phyloP scores from a whole-genome alignment of 1,140 invertebrate species.

The Drosophila pallidifrons region DNA sequence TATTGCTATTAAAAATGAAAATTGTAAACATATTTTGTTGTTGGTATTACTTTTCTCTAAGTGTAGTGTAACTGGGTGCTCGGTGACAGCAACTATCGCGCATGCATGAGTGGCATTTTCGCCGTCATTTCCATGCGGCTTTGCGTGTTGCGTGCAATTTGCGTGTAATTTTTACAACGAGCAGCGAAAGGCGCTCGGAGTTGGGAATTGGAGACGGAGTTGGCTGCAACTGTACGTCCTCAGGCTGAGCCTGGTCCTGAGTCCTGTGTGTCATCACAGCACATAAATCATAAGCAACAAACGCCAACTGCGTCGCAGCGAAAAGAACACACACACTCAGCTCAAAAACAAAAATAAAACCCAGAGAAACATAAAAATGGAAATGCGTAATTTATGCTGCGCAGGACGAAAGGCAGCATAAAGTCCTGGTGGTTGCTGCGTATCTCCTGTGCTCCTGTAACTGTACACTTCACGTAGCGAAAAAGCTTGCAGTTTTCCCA shows the following conservation, averaged over 20 bases:
- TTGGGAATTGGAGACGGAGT: background rate
- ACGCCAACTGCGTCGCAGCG: constrained; percentile 70
- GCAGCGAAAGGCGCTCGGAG: no score
- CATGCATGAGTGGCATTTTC: constrained; percentile 75
- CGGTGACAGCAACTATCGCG: constrained; percentile 70
- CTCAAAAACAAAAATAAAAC: background rate
- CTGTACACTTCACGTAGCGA: constrained; percentile 55
- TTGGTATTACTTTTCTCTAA: no score
- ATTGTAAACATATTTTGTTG: no score
- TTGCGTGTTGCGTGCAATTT: constrained; percentile 82
- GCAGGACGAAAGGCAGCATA: constrained; percentile 55
- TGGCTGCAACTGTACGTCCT: constrained; percentile 44
- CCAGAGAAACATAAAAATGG: constrained; percentile 42
- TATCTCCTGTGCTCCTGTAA: constrained; percentile 16
- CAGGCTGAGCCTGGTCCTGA: constrained; percentile 33
- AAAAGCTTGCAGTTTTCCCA: constrained; percentile 75
- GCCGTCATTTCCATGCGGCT: constrained; percentile 73
- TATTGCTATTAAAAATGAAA: no score
- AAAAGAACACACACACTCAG: constrained; percentile 26
- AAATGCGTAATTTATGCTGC: constrained; percentile 83
- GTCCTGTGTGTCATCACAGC: constrained; percentile 74
- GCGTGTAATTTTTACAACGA: constrained; percentile 68
- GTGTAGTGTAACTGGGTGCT: background rate
- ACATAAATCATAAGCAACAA: constrained; percentile 81
- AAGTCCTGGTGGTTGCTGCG: constrained; percentile 39